phyloP scores from a whole-genome alignment of 2,888 invertebrate genomes.

The Baccha elongata region DNA sequence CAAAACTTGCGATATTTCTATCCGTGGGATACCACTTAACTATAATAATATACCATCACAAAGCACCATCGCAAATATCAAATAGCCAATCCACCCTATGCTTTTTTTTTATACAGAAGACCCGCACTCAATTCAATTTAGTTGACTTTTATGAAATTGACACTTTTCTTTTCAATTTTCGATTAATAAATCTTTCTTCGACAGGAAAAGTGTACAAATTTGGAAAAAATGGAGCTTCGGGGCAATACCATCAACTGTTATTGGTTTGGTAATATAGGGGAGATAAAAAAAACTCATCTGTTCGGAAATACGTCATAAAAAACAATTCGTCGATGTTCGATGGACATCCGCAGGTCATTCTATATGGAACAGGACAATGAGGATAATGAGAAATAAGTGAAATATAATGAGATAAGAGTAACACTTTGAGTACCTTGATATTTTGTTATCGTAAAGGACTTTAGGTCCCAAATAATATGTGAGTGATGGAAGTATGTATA shows the following conservation, averaged over 20 bases:
- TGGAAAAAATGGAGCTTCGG: conserved; percentile 36
- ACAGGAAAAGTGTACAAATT: conserved; percentile 39
- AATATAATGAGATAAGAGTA: conserved; percentile 44
- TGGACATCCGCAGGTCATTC: conserved; percentile 49
- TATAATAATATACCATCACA: conserved; percentile 16
- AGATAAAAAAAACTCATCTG: conserved; percentile 56
- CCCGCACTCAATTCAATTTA: conserved; percentile 64
- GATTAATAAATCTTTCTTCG: conserved; percentile 69
- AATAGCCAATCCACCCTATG: conserved; percentile 54
- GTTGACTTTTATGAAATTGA: conserved; percentile 75
- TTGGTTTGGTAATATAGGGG: conserved; percentile 33
- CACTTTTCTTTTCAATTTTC: conserved; percentile 77
- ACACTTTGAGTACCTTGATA: conserved; percentile 1
- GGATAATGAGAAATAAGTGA: conserved; percentile 52
- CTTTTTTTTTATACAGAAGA: conserved; percentile 26
- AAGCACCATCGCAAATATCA: background rate
- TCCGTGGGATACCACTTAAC: conserved; percentile 17
- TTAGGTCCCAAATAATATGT: background rate
- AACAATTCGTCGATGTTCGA: conserved; percentile 26
- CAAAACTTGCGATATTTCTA: conserved; percentile 7
- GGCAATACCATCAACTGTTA: conserved; percentile 61
- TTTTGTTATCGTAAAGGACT: conserved; percentile 1
- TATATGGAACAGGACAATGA: conserved; percentile 40
- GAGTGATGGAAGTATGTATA: background rate
- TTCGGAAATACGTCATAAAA: conserved; percentile 44